phyloP scores from a whole-genome alignment of 2,797 vertebrate species.

The Acanthis flammea region DNA sequence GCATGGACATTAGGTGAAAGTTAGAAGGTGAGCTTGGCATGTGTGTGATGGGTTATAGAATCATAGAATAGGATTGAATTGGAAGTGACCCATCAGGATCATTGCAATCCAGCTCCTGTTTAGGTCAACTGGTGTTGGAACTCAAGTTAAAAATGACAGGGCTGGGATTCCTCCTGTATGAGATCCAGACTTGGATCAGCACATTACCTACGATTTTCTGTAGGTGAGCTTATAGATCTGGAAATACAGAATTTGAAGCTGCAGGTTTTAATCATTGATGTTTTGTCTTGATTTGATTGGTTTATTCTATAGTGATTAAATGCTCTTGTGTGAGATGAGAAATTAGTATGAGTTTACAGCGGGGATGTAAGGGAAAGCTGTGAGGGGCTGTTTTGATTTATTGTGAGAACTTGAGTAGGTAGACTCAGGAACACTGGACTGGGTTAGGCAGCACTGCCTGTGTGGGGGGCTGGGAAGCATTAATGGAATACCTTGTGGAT shows the following conservation, averaged over 20 bases:
- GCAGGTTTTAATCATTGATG: neutral
- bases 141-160: neutral
- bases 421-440: neutral
- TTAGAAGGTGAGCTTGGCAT: neutral
- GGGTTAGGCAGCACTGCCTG: neutral
- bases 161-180: neutral
- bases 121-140: neutral
- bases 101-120: neutral
- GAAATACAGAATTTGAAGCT: neutral
- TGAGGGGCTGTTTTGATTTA: neutral
- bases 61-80: neutral
- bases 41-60: neutral
- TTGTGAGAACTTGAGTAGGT: neutral
- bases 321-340: neutral
- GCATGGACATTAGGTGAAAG: fast-evolving
- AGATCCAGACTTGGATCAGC: neutral
- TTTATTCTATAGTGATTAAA: neutral
- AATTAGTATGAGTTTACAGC: neutral
- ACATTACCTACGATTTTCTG: fast-evolving
- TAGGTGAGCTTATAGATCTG: neutral
- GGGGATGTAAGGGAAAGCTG: neutral
- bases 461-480: neutral
- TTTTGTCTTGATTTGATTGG: neutral
- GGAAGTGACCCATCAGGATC: neutral
- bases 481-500: neutral